A percentile compares a stretch with the other conserved stretches of the same genome.
Conservation (phyloP, 2,113 vertebrate species). For the Ictidomys tridecemlineatus region DNA sequence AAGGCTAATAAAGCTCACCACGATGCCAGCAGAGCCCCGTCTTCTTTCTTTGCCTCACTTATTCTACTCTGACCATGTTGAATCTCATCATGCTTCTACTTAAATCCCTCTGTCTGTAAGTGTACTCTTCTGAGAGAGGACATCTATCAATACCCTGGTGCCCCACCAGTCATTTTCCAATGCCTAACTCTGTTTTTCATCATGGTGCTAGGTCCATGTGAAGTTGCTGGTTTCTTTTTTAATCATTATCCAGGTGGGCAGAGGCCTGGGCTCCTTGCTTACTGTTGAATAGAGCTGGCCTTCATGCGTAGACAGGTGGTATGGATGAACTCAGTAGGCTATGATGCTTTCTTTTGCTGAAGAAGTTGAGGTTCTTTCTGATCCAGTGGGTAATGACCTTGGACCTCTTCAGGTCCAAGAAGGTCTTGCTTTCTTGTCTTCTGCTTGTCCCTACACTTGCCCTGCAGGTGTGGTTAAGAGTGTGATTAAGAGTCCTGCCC, state of each 20-base stretch:
- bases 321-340: too few relatives aligned
- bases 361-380: not conserved
- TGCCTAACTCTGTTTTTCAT: not conserved
- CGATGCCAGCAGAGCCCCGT: too few relatives aligned
- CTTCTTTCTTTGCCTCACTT: not conserved
- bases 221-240: not conserved
- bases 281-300: not conserved
- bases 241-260: too few relatives aligned
- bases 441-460: too few relatives aligned
- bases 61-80: not conserved
- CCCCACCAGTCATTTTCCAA: not conserved
- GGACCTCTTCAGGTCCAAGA: accelerated
- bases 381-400: too few relatives aligned
- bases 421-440: accelerated
- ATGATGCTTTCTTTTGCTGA: not conserved
- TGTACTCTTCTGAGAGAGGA: not conserved
- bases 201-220: not conserved
- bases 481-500: too few relatives aligned
- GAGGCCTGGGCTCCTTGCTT: not conserved
- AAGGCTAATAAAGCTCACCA: too few relatives aligned
- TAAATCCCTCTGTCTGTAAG: not conserved
- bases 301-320: not conserved
- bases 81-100: not conserved
- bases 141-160: too few relatives aligned
- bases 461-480: accelerated